Evolutionary conservation across 2,797 vertebrate species (phyloP).

Genomic region (Morelia viridis): DNA sequence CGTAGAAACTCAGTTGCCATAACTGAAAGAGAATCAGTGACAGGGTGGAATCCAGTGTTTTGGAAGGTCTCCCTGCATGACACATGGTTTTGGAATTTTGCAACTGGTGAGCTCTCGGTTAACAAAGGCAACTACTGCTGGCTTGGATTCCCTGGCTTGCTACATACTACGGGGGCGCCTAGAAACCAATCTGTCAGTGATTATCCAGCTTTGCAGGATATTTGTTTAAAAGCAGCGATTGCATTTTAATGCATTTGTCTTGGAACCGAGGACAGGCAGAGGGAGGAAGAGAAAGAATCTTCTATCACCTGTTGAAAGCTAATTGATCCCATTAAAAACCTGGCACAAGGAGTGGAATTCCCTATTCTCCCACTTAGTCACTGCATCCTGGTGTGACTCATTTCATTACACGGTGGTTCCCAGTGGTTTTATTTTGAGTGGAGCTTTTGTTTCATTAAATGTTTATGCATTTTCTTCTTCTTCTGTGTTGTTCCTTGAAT

Average conservation of each 20-base stretch:
- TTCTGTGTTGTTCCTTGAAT: conserved; percentile 40
- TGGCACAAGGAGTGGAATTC: conserved; percentile 86
- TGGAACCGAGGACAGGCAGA: conserved; percentile 74
- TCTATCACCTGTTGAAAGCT: conserved; percentile 83
- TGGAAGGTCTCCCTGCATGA: conserved; percentile 87
- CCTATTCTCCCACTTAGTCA: conserved; percentile 90
- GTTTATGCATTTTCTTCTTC: conserved; percentile 35
- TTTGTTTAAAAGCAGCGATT: conserved; percentile 74
- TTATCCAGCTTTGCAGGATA: conserved; percentile 71
- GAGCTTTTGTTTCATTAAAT: conserved; percentile 75
- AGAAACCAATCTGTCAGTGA: conserved; percentile 67
- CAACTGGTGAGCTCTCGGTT: conserved; percentile 86
- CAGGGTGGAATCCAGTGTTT: conserved; percentile 85
- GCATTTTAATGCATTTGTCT: conserved; percentile 65
- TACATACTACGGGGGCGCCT: conserved; percentile 70
- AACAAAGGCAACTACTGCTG: conserved; percentile 81
- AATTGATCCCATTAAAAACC: conserved; percentile 77
- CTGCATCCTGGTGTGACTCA: conserved; percentile 82
- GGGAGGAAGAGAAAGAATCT: conserved; percentile 68
- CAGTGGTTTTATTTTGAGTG: conserved; percentile 77
- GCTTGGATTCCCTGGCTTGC: conserved; percentile 74
- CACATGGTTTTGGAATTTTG: conserved; percentile 85
- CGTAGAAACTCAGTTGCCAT: conserved; percentile 75
- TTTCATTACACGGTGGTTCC: conserved; percentile 86
- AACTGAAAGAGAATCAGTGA: conserved; percentile 70